A percentile compares a stretch with the other conserved stretches of the same genome.
Conservation (phyloP, 2,888 invertebrate genomes). For the Operophtera brumata region DNA sequence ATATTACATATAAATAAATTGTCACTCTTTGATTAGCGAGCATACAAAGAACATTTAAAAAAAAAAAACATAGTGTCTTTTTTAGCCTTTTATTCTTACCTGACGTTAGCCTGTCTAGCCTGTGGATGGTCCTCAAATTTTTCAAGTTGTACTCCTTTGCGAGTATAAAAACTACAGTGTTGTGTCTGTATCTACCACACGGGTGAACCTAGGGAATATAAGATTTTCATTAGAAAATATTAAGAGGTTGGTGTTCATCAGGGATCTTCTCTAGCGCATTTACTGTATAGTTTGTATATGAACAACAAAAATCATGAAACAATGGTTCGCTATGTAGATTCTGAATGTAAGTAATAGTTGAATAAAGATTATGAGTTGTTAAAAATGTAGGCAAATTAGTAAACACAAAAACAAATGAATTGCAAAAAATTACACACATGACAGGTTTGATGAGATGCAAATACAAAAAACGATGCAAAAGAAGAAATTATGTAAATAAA, state of each 20-base stretch:
- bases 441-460: slow-evolving; percentile 26
- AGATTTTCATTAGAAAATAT: slow-evolving; percentile 26
- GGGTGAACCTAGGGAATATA: slow-evolving; percentile 90
- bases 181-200: slow-evolving; percentile 98
- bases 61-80: too few species aligned
- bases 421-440: slow-evolving; percentile 15
- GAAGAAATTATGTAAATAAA: neutral
- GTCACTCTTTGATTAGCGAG: too few species aligned
- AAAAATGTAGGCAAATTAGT: neutral
- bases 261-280: slow-evolving; percentile 5
- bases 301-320: neutral
- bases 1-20: too few species aligned
- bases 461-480: slow-evolving; percentile 2
- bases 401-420: slow-evolving; percentile 9
- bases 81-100: slow-evolving; percentile 67
- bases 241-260: slow-evolving; percentile 9
- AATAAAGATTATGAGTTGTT: slow-evolving; percentile 1
- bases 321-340: neutral
- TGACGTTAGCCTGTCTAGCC: slow-evolving; percentile 97
- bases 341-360: neutral
- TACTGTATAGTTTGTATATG: slow-evolving; percentile 8
- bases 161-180: slow-evolving; percentile 97
- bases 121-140: slow-evolving; percentile 95
- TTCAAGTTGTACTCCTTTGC: slow-evolving; percentile 97
- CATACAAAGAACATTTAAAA: too few species aligned